Base-by-base conservation (phyloP, 1,140 invertebrate species). In the Rhyacophila brunnea region DNA sequence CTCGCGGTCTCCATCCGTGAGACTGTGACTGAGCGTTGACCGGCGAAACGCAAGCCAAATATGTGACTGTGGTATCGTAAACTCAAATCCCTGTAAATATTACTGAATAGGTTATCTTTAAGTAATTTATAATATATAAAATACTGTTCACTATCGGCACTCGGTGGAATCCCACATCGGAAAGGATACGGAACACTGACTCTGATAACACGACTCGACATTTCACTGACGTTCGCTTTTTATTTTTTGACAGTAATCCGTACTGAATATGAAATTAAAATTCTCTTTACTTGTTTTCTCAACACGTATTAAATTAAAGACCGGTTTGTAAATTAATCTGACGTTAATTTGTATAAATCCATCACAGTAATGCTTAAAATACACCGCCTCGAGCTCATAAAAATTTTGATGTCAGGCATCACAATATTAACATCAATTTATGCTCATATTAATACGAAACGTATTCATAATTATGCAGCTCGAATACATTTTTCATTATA, bases 1-100 rank as follows among this genome's bases (percentile, higher is more conserved):
- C 91, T 19, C 81, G 92, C 67, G 79, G 80, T 68, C 80, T 83
- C 71, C 82, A 81, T 75, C 82, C 79, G 77, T 83, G 77, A 79
- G 77, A 74, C 69, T 72, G 69, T 75, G 75, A 75, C 75, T 73
- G 77, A 76, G 59, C 74, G 72, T 67, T 79, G 77, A 78, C 71
- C 47, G 47, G 42, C 57, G 35, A 45, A 64, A 64, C 62, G 57
- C 62, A 64, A 64, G 63, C 63, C 58, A 65, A 65, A 60, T 60
- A 61, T 58, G 63, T 61, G 63, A 60, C 58, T 61, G 63, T 65
- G 58, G 63, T 65, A 65, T 57, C 23, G 59, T 45, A 54, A 44
- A 58, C 51, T 44, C 42, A 51, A 60, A 62, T 40, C 34, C 19
- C 47, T 62, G 60, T 62, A 58, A 53, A 63, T 59, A 64, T 58